Percentiles rank a stretch among this genome's conserved stretches.
Evolutionary conservation across 1,140 invertebrate genomes (phyloP).

Genomic region (Tetragnatha versicolor): DNA sequence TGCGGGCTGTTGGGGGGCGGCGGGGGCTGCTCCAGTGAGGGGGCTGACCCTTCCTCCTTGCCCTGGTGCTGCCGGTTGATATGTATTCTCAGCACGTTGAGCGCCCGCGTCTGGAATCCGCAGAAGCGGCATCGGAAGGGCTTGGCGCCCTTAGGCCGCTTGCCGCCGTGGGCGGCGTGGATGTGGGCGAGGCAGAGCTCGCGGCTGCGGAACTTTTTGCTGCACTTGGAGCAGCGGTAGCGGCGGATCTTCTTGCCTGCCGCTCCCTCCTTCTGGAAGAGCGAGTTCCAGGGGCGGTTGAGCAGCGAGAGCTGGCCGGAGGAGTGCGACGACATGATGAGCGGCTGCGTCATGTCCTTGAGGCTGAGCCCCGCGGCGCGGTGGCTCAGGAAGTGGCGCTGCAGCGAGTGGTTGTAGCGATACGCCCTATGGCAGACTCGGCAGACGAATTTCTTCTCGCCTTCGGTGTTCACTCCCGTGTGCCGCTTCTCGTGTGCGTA

Average conservation of each 20-base stretch:
- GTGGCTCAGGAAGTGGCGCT: constrained; percentile 61
- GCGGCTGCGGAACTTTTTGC: constrained; percentile 63
- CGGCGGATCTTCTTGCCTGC: constrained; percentile 57
- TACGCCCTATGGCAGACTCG: constrained; percentile 62
- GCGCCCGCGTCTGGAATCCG: constrained; percentile 71
- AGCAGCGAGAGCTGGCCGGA: constrained; percentile 40
- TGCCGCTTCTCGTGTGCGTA: constrained; percentile 90
- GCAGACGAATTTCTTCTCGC: constrained; percentile 60
- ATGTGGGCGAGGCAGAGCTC: constrained; percentile 64
- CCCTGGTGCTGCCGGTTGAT: constrained; percentile 64
- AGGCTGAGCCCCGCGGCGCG: constrained; percentile 50
- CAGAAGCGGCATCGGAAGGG: constrained; percentile 73
- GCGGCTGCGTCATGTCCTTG: constrained; percentile 42
- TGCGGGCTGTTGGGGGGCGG: constrained; percentile 54
- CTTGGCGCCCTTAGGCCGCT: constrained; percentile 54
- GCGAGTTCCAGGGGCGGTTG: constrained; percentile 48
- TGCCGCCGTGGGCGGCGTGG: constrained; percentile 61
- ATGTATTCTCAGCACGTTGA: constrained; percentile 73
- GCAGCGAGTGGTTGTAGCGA: constrained; percentile 61
- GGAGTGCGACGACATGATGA: constrained; percentile 52
- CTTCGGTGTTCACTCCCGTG: constrained; percentile 63
- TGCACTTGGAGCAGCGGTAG: constrained; percentile 67
- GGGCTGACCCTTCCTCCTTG: no score
- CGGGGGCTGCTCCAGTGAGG: no score
- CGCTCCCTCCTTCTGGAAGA: constrained; percentile 27